phyloP scores from a whole-genome alignment of 2,113 vertebrate species.

The Ancistrus triradiatus region DNA sequence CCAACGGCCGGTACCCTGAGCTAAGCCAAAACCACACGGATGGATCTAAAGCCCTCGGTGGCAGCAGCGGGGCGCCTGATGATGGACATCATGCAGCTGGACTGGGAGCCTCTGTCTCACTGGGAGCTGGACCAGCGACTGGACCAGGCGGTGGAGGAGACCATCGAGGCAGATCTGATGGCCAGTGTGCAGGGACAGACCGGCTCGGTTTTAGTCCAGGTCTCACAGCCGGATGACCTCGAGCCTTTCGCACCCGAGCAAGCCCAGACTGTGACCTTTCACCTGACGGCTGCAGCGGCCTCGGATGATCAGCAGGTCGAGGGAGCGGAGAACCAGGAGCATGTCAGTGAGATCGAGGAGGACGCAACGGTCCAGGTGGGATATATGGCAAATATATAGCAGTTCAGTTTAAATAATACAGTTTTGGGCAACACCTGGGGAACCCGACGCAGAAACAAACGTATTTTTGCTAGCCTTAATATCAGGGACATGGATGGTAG shows the following conservation, averaged over 20 bases:
- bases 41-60: slow-evolving; percentile 39
- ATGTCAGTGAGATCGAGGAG: slow-evolving; percentile 27
- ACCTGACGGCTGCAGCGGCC: not conserved
- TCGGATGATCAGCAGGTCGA: not conserved
- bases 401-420: too few species aligned
- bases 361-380: slow-evolving; percentile 53
- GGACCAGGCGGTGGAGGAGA: slow-evolving; percentile 65
- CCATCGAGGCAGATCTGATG: slow-evolving; percentile 62
- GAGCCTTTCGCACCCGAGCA: not conserved
- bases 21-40: too few species aligned
- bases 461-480: too few species aligned
- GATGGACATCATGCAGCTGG: slow-evolving; percentile 63
- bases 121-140: slow-evolving; percentile 65
- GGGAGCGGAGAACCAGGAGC: slow-evolving; percentile 6
- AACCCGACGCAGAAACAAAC: too few species aligned
- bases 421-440: too few species aligned
- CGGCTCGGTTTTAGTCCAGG: slow-evolving; percentile 10
- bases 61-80: slow-evolving; percentile 58
- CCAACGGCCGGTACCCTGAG: too few species aligned
- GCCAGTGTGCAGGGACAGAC: slow-evolving; percentile 31
- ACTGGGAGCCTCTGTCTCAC: slow-evolving; percentile 66
- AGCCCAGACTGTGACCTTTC: not conserved
- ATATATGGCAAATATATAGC: too few species aligned
- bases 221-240: slow-evolving; percentile 27
- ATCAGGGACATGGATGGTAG: too few species aligned